Conservation (phyloP, 2,888 invertebrate species). For the Sceliomorpha sp. region DNA sequence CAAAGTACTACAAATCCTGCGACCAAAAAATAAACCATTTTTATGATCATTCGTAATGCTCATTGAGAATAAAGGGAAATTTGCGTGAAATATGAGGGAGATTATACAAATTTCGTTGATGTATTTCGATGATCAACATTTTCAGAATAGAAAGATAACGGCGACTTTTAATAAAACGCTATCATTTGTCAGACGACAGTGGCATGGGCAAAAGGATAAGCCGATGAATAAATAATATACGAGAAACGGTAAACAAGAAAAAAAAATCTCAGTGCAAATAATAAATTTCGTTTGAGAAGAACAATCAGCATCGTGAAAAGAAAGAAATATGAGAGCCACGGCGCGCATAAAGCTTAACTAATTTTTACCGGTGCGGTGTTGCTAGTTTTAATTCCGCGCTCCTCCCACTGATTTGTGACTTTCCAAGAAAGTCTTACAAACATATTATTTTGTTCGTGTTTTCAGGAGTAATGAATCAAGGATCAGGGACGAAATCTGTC, state of each 20-base stretch:
- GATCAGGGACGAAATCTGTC: slow-evolving; percentile 41
- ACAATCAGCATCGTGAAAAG: slow-evolving; percentile 44
- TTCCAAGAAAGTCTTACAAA: slow-evolving; percentile 22
- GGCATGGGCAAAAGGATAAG: slow-evolving; percentile 48
- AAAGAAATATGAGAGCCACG: slow-evolving; percentile 53
- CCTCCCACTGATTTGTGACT: slow-evolving; percentile 52
- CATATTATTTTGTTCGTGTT: slow-evolving; percentile 45
- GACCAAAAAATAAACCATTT: too few relatives aligned
- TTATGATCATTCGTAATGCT: neutral
- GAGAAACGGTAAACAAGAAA: slow-evolving; percentile 41
- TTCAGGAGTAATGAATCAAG: slow-evolving; percentile 49
- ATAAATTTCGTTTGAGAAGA: slow-evolving; percentile 63
- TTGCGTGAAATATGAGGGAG: neutral
- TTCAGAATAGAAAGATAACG: slow-evolving; percentile 23
- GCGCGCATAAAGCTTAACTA: slow-evolving; percentile 50
- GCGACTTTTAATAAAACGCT: slow-evolving; percentile 53
- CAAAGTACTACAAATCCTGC: too few relatives aligned
- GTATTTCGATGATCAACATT: slow-evolving; percentile 21
- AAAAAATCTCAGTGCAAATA: slow-evolving; percentile 46
- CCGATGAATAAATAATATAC: slow-evolving; percentile 52
- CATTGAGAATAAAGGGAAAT: neutral
- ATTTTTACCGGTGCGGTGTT: slow-evolving; percentile 46
- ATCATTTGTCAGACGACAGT: slow-evolving; percentile 65
- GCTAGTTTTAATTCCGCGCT: slow-evolving; percentile 29
- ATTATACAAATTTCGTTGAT: slow-evolving; percentile 8